Percentiles rank a stretch among this genome's conserved stretches.
These are phyloP conservation scores for Harpalus rubripes DNA, from an alignment of 2,888 invertebrate species.

Conservation along the genomic window DNA sequence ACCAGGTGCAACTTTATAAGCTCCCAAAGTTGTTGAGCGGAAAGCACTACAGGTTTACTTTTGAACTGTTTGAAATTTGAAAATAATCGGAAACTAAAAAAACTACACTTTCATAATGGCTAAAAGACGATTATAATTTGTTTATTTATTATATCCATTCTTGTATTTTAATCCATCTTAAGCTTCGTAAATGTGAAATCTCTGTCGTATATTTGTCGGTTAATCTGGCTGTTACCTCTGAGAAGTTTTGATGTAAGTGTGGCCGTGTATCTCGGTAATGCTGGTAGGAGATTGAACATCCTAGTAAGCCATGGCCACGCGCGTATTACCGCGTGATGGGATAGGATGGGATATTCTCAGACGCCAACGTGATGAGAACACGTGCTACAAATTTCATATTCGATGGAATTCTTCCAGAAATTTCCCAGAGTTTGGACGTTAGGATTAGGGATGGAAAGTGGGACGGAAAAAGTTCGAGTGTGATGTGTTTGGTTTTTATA, in stretches of 20 bases:
- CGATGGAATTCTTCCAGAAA: background rate
- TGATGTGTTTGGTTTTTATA: too few species aligned
- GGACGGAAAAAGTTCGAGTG: background rate
- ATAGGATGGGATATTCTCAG: slow-evolving; percentile 22
- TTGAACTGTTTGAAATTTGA: too few species aligned
- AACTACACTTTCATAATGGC: too few species aligned
- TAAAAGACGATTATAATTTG: too few species aligned
- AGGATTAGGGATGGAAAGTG: background rate
- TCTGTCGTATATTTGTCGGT: background rate
- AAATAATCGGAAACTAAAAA: too few species aligned
- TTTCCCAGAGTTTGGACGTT: background rate
- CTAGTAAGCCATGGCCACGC: slow-evolving; percentile 47
- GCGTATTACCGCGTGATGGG: slow-evolving; percentile 23
- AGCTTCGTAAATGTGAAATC: background rate
- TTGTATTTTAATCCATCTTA: too few species aligned
- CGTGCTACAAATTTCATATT: slow-evolving; percentile 12
- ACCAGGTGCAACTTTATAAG: too few species aligned
- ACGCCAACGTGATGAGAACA: slow-evolving; percentile 48
- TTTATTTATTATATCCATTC: too few species aligned
- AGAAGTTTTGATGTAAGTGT: background rate
- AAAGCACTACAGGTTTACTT: too few species aligned
- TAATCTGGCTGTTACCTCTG: background rate
- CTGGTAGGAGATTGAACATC: background rate
- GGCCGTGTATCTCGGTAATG: background rate
- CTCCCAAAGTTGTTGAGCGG: too few species aligned